Conservation (phyloP, 1,140 invertebrate genomes). For the Mesaphorura yosii region DNA sequence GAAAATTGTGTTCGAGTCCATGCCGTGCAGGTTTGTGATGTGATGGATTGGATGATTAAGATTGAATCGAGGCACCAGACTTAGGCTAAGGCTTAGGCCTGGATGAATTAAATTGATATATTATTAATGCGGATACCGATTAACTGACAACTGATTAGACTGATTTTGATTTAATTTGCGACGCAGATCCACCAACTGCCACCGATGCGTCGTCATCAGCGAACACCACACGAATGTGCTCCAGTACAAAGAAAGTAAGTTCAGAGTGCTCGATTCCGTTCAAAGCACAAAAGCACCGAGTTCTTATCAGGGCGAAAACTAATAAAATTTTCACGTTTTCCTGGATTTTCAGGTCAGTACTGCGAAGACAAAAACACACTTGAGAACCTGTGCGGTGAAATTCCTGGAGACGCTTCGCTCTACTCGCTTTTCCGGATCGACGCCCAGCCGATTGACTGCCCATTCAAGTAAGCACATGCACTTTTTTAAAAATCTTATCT, state of each 20-base stretch:
- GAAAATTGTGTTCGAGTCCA: too few relatives aligned
- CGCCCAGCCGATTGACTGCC: constrained; percentile 28
- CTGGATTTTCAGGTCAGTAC: constrained; percentile 10
- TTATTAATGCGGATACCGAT: too few relatives aligned
- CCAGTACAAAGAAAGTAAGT: constrained; percentile 95
- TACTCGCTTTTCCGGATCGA: constrained; percentile 34
- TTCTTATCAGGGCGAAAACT: too few relatives aligned
- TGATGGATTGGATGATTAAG: too few relatives aligned
- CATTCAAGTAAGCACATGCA: constrained; percentile 26
- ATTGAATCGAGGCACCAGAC: too few relatives aligned
- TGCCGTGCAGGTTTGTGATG: too few relatives aligned
- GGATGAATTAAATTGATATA: too few relatives aligned
- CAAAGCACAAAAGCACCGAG: too few relatives aligned
- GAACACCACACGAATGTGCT: constrained; percentile 82
- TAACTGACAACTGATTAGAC: too few relatives aligned
- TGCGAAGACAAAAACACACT: constrained; percentile 29
- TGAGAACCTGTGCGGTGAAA: constrained; percentile 31
- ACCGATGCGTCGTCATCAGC: constrained; percentile 80
- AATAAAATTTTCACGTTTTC: too few relatives aligned
- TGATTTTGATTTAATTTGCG: not conserved
- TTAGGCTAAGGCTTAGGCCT: too few relatives aligned
- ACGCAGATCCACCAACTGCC: constrained; percentile 43
- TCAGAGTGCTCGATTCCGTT: not conserved
- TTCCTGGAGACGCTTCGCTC: constrained; percentile 33
- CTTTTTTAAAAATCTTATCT: too few relatives aligned